These are phyloP conservation scores for Narcine bancroftii DNA, from an alignment of 2,113 vertebrate genomes.

Conservation along the genomic window DNA sequence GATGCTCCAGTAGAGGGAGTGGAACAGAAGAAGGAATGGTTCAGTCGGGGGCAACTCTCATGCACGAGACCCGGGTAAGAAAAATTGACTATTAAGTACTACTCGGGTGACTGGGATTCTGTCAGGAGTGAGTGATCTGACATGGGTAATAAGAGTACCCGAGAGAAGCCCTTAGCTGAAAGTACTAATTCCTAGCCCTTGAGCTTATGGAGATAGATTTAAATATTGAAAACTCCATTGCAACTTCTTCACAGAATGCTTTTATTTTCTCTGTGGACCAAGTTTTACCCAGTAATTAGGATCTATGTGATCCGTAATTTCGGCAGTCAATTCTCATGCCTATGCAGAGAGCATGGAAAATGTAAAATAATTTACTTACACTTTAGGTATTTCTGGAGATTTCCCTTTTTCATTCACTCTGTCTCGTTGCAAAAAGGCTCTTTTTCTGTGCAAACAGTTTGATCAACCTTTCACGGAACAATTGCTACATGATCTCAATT, in stretches of 20 bases:
- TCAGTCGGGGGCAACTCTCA: too few species aligned
- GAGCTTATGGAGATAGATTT: neutral
- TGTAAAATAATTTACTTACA: constrained; percentile 40
- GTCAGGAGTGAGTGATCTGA: too few species aligned
- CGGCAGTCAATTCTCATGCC: neutral
- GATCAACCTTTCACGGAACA: constrained; percentile 45
- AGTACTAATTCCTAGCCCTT: neutral
- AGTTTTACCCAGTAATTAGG: neutral
- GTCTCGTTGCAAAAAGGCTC: constrained; percentile 47
- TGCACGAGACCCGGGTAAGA: too few species aligned
- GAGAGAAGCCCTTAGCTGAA: neutral
- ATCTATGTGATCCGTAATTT: neutral
- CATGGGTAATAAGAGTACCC: too few species aligned
- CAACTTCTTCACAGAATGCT: neutral
- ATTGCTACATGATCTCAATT: constrained; percentile 47
- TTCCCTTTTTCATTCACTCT: constrained; percentile 48
- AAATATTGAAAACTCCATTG: neutral
- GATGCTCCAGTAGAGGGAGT: too few species aligned
- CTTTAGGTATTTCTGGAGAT: constrained; percentile 44
- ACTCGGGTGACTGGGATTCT: too few species aligned
- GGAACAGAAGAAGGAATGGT: too few species aligned
- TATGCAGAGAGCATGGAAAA: neutral
- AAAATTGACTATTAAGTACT: too few species aligned
- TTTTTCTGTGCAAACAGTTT: constrained; percentile 43
- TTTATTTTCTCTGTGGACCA: neutral